Evolutionary conservation across 2,888 invertebrate species (phyloP).

Genomic region (Escarpia spicata): DNA sequence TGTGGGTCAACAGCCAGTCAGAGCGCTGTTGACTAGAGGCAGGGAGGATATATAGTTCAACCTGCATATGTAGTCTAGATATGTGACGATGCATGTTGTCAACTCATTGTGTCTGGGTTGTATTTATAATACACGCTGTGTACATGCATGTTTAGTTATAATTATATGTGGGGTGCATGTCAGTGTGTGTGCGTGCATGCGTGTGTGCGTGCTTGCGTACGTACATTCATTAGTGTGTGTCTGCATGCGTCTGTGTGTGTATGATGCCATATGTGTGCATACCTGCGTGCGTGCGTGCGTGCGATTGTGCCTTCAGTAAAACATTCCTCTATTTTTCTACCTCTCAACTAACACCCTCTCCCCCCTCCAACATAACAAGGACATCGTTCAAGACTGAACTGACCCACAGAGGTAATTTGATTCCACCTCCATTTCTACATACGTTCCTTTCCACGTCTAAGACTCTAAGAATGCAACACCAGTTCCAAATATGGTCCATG

Average conservation of each 20-base stretch:
- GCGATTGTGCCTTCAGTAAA: background rate
- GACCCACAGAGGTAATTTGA: background rate
- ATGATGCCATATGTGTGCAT: background rate
- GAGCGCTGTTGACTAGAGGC: background rate
- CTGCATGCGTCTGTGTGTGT: background rate
- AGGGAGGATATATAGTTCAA: conserved; percentile 21
- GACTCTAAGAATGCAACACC: conserved; percentile 18
- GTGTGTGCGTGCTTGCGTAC: background rate
- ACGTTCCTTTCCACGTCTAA: background rate
- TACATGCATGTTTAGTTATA: background rate
- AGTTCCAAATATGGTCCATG: conserved; percentile 9
- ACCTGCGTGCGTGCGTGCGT: background rate
- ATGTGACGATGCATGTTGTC: conserved; percentile 1
- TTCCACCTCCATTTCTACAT: background rate
- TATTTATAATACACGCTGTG: background rate
- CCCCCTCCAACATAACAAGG: background rate
- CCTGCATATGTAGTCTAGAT: conserved; percentile 8
- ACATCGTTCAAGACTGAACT: background rate
- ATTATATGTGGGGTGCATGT: background rate
- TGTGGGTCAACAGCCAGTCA: conserved; percentile 17
- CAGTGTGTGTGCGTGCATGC: background rate
- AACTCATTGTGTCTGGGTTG: conserved; percentile 17
- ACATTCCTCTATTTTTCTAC: background rate
- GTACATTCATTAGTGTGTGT: background rate
- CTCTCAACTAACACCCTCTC: background rate